phyloP scores from a whole-genome alignment of 1,140 invertebrate species.

The Papilio dardanus region DNA sequence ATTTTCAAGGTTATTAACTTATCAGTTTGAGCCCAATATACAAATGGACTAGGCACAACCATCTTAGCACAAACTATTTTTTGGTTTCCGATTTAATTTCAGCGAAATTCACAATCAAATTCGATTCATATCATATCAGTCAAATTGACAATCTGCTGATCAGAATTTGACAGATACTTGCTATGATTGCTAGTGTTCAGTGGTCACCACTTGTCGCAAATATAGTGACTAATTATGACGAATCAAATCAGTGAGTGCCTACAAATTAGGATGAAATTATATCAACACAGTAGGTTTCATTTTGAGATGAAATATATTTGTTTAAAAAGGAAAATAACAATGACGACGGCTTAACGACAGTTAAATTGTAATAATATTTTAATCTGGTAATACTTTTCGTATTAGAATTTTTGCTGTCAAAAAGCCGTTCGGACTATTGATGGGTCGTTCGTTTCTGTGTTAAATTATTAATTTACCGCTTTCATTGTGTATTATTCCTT shows the following conservation, averaged over 20 bases:
- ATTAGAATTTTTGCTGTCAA: conserved; percentile 61
- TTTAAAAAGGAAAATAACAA: background rate
- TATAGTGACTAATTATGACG: background rate
- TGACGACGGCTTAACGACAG: background rate
- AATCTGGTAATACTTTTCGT: conserved; percentile 18
- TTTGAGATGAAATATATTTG: background rate
- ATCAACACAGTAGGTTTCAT: background rate
- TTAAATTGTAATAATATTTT: background rate
- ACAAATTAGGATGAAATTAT: background rate
- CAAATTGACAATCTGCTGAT: conserved; percentile 17
- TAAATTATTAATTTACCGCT: conserved; percentile 57
- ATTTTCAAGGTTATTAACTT: conserved; percentile 89
- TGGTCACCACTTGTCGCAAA: background rate
- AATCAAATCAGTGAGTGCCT: background rate
- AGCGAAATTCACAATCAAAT: conserved; percentile 20
- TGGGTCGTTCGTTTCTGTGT: conserved; percentile 68
- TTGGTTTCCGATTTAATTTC: background rate
- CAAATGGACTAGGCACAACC: conserved; percentile 88
- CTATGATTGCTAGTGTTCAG: conserved; percentile 1
- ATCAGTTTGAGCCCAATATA: conserved; percentile 96
- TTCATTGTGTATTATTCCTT: conserved; percentile 50
- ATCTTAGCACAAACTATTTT: conserved; percentile 44
- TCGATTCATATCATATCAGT: background rate
- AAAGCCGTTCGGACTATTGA: conserved; percentile 74
- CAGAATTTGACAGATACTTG: background rate